Percentiles rank a stretch among this genome's conserved stretches.
Conservation (phyloP, 2,113 vertebrate species). For the Pedionomus torquatus region DNA sequence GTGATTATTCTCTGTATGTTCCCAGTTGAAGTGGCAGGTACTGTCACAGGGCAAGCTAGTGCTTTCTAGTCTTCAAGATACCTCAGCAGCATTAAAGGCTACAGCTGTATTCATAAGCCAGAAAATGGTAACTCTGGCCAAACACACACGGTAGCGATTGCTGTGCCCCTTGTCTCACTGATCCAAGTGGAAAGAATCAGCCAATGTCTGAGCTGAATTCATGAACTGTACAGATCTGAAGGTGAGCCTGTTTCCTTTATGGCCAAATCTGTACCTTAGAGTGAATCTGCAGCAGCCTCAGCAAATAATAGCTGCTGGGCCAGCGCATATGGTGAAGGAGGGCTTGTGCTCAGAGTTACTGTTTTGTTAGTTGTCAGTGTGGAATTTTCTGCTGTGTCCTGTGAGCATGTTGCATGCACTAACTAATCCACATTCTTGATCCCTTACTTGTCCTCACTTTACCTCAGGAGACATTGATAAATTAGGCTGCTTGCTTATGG, state of each 20-base stretch:
- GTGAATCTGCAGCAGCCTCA: not conserved
- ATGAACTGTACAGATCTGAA: not conserved
- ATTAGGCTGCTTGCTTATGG: not conserved
- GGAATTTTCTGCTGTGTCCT: not conserved
- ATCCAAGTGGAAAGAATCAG: not conserved
- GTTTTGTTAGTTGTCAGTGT: not conserved
- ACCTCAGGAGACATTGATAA: not conserved
- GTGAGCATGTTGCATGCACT: not conserved
- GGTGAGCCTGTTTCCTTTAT: not conserved
- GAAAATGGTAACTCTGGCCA: not conserved
- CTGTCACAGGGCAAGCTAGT: not conserved
- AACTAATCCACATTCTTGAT: not conserved
- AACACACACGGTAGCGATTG: fast-evolving
- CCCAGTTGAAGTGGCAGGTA: not conserved
- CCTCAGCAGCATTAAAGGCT: not conserved
- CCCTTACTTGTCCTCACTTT: not conserved
- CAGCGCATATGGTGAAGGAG: not conserved
- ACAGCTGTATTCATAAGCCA: not conserved
- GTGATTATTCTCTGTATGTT: not conserved
- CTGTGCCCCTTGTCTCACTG: not conserved
- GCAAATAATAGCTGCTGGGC: not conserved
- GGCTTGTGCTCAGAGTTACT: not conserved
- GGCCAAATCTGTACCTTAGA: not conserved
- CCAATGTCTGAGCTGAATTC: not conserved
- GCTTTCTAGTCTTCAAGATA: not conserved